These are phyloP conservation scores for Xestia ashworthii DNA, from an alignment of 2,888 invertebrate genomes.

Conservation along the genomic window DNA sequence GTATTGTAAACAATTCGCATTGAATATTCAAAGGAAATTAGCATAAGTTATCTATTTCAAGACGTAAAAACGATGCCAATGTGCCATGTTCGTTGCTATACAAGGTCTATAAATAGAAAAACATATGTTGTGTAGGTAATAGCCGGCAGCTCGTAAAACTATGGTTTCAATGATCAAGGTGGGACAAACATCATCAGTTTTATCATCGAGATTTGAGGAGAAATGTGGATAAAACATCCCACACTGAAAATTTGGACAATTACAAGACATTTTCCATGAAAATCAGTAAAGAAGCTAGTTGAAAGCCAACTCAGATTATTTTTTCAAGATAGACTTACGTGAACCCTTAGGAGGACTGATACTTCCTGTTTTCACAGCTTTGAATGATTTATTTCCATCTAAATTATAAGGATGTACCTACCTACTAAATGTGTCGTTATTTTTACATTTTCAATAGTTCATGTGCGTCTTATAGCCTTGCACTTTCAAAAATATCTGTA, in stretches of 20 bases:
- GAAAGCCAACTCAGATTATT: background rate
- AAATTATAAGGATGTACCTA: background rate
- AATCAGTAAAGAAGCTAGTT: too few relatives aligned
- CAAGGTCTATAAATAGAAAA: slow-evolving; percentile 57
- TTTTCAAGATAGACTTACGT: background rate
- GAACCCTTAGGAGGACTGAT: background rate
- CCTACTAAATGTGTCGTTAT: background rate
- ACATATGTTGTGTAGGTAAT: slow-evolving; percentile 58
- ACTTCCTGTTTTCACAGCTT: background rate
- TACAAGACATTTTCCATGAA: background rate
- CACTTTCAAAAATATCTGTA: slow-evolving; percentile 13
- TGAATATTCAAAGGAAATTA: slow-evolving; percentile 45
- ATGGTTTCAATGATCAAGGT: slow-evolving; percentile 69
- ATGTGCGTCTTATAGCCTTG: slow-evolving; percentile 1
- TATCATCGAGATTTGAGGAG: background rate
- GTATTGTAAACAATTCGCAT: slow-evolving; percentile 30
- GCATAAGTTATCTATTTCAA: slow-evolving; percentile 35
- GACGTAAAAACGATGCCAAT: slow-evolving; percentile 48
- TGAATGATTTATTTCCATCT: background rate
- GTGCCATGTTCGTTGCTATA: slow-evolving; percentile 40
- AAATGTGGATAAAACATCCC: background rate
- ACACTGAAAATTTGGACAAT: background rate
- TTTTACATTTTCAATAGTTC: background rate
- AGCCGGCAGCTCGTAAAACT: slow-evolving; percentile 63
- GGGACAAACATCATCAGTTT: slow-evolving; percentile 36